Evolutionary conservation across 2,113 vertebrate species (phyloP), one percentile per base, ranked within the genome.

Genomic region (Theristicus caerulescens): DNA sequence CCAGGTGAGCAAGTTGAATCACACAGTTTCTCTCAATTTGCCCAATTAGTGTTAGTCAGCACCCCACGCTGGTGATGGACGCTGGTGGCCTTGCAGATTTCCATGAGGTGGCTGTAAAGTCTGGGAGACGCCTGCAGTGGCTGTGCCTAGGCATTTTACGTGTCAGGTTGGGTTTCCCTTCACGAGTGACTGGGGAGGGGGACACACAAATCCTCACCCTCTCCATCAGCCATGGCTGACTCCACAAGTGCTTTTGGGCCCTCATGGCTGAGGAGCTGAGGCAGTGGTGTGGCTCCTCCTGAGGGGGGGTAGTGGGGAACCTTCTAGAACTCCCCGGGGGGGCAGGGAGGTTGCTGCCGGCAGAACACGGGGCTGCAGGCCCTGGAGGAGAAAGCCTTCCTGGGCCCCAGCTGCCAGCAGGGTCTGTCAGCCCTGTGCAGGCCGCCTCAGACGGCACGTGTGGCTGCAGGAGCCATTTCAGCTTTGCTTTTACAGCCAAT

Each of bases 181-280:
- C 38, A 2, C 0, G 0, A 16, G 27, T 17, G 42, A 25, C 8
- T 0, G 0, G 13, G 13, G 5, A 82, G 12, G 11, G 17, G 29
- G 44, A 64, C 29, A 17, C 0, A 2, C 16, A 10, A 32, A 18
- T 14, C 38, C 15, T 49, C 4, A 4, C 16, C 3, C 7, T 25
- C 57, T 67, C 44, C 80, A 46, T 20, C 16, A 72, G 31, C 18
- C 16, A 11, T 0, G 1, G 16, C 42, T 20, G 16, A 21, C 7
- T 46, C 38, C 18, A 40, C 16, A 16, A 0, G 1, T 18, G 26
- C 29, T 34, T 44, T 69, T 59, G 34, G 12, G 47, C 13, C n/a
- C 34, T 36, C n/a, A 1, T 6, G 0, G 14, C 27, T 29, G 17
- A 34, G 34, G 34, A 20, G 26, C 12, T 13, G 46, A 62, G 9